These are phyloP conservation scores for Listronotus oregonensis DNA, from an alignment of 1,140 invertebrate species.

Conservation along the genomic window DNA sequence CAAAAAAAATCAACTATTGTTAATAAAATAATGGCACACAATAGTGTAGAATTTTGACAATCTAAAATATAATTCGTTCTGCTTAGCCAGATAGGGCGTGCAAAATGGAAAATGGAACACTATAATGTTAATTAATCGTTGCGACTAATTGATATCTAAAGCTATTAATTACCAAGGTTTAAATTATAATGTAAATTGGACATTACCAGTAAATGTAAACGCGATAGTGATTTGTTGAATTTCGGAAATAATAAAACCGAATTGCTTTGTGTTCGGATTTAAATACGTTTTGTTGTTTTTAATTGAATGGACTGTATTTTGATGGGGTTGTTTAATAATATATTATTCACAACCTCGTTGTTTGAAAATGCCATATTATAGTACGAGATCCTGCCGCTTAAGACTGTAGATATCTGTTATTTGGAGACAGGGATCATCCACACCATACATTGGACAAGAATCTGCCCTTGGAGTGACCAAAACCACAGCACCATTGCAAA, in stretches of 20 bases:
- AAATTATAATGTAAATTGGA: constrained; percentile 29
- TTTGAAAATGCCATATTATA: no score
- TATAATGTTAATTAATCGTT: constrained; percentile 30
- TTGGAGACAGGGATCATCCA: no score
- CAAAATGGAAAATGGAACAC: constrained; percentile 20
- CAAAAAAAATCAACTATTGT: constrained; percentile 6
- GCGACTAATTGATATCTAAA: constrained; percentile 26
- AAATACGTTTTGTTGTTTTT: not conserved
- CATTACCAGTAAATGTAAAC: constrained; percentile 23
- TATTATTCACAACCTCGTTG: no score
- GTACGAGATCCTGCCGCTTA: no score
- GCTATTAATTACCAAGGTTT: constrained; percentile 24
- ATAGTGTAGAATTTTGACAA: constrained; percentile 1
- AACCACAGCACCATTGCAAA: no score
- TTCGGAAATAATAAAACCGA: constrained; percentile 14
- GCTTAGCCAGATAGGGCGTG: constrained; percentile 13
- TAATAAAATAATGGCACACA: not conserved
- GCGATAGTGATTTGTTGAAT: constrained; percentile 18
- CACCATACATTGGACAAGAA: no score
- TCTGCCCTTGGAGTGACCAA: no score
- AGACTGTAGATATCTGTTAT: no score
- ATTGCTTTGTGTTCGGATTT: constrained; percentile 10
- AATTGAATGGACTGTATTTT: no score
- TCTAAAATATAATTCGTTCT: constrained; percentile 13
- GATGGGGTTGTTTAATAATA: no score